Conservation (phyloP, 2,888 invertebrate genomes). For the Tetragonula carbonaria region DNA sequence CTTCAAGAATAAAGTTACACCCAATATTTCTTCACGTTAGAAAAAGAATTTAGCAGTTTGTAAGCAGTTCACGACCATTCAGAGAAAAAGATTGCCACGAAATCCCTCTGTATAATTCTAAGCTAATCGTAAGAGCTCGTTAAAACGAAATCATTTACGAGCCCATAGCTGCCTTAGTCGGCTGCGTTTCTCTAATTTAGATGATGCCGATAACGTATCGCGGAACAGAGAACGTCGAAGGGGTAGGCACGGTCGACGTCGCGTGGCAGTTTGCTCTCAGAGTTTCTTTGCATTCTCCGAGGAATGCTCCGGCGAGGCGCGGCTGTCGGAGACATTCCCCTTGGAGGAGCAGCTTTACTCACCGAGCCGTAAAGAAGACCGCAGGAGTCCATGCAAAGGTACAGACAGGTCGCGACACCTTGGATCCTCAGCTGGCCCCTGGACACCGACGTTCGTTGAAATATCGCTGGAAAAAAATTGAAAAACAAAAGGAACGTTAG, state of each 20-base stretch:
- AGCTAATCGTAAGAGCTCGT: neutral
- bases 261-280: constrained; percentile 55
- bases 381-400: constrained; percentile 95
- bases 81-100: neutral
- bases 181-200: constrained; percentile 47
- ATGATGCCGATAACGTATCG: constrained; percentile 44
- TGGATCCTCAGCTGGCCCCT: constrained; percentile 94
- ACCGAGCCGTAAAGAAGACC: constrained; percentile 95
- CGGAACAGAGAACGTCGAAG: constrained; percentile 21
- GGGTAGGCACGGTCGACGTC: constrained; percentile 21
- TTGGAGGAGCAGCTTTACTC: constrained; percentile 84
- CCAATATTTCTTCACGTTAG: no score
- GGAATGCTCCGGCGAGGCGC: constrained; percentile 28
- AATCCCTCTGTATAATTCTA: neutral
- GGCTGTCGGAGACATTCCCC: constrained; percentile 16
- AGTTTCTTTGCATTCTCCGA: constrained; percentile 16
- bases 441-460: constrained; percentile 89
- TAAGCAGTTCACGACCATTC: no score
- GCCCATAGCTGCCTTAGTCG: neutral
- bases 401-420: constrained; percentile 94
- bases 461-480: constrained; percentile 87
- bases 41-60: no score
- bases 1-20: no score
- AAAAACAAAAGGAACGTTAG: neutral
- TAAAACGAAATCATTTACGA: constrained; percentile 7